Evolutionary conservation across 2,113 vertebrate species (phyloP).

Genomic region (Mesocricetus auratus): DNA sequence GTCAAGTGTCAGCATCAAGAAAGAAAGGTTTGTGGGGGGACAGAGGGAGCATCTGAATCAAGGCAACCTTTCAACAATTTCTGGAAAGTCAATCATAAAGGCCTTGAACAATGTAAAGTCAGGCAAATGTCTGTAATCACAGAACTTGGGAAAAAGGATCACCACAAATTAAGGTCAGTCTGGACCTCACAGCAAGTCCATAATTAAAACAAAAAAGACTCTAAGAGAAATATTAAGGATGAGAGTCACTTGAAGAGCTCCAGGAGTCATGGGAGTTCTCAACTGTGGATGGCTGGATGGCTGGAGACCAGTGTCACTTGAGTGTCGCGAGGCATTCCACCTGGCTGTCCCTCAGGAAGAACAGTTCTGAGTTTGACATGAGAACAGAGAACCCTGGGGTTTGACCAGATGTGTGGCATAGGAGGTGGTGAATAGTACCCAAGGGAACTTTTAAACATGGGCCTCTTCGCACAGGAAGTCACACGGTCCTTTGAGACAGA

Average conservation of each 20-base stretch:
- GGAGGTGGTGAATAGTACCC: neutral
- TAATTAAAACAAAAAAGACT: neutral
- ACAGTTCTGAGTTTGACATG: neutral
- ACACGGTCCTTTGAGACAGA: neutral
- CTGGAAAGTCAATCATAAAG: neutral
- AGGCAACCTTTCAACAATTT: neutral
- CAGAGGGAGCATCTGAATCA: neutral
- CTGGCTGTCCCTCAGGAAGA: neutral
- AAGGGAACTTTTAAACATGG: neutral
- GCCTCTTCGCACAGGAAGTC: no score
- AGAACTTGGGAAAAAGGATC: neutral
- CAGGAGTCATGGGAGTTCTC: neutral
- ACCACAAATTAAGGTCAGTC: neutral
- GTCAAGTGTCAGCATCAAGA: neutral
- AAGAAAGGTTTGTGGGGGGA: no score
- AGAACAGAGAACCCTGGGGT: neutral
- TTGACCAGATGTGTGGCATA: no score
- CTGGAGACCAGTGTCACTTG: neutral
- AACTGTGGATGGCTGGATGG: neutral
- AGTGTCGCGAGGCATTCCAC: neutral
- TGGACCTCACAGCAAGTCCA: neutral
- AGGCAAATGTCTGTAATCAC: neutral
- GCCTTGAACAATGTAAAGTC: neutral
- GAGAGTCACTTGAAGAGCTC: neutral
- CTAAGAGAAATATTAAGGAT: neutral